Evolutionary conservation across 2,888 invertebrate genomes (phyloP), one percentile per base, ranked within the genome.

Genomic region (Dorcus hopei): DNA sequence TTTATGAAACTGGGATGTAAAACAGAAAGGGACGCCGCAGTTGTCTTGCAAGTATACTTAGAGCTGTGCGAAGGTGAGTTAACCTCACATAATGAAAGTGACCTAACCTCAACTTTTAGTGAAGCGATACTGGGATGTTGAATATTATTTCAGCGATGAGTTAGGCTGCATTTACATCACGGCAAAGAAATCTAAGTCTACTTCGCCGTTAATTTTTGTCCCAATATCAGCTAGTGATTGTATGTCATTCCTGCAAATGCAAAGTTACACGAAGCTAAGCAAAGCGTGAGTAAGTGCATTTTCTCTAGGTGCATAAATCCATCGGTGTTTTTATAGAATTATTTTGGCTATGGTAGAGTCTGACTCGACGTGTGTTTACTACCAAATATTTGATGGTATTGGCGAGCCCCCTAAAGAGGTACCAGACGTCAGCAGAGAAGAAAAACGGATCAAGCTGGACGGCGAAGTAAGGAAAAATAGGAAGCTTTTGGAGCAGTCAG

Each of bases 51-150:
- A 64, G 80, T 84, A 2, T 84, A 82, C 65, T 74, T 81, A 48
- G 83, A 86, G 68, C 70, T 86, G 43, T 79, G 79, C 63, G 82
- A 83, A 78, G 82, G 85, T 84, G 76, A 47, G 11, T 49, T 19
- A 33, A 51, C 52, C 54, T 47, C 54, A 51, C 9, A 5, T 33
- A 3, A 6, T 33, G 3, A 33, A 33, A 33, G 38, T 38, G 45
- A 60, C 33, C 52, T 52, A 33, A 33, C 26, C 26, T 33, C 26
- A 33, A 33, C 5, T 33, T 33, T 33, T 39, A 79, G 78, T 78
- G 16, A 81, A 78, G 65, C 73, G 73, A 62, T 79, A 80, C 53
- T 80, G 80, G 78, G 75, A 81, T 64, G 77, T 83, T 2, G 68
- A 77, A 39, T 81, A 81, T 64, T 74, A 75, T 23, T 81, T 76